Base-by-base conservation (phyloP, 2,797 vertebrate species). In the Malurus leucopterus region DNA sequence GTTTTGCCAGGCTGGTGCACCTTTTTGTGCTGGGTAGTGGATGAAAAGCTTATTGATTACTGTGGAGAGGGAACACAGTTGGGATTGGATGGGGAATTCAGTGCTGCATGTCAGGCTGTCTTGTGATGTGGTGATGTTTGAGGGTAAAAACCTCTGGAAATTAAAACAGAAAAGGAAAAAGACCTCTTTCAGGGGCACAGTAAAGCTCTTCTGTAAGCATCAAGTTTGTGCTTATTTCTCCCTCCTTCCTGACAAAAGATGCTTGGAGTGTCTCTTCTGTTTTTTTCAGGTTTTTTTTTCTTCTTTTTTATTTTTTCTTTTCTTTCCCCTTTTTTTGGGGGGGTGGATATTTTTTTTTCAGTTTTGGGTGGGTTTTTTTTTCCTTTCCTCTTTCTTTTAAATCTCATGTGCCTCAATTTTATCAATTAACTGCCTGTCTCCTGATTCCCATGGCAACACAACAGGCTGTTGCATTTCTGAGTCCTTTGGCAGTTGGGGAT, bases 381-480 rank as follows among this genome's bases (percentile, higher is more conserved):
- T 40, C 21, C 10, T 67, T 40, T 40, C 15, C 10, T 44, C 27
- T 65, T 67, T 77, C 34, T 73, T 86, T 58, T 47, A 58, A 59
- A 53, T 73, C 32, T 49, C 59, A 61, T 53, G 44, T 74, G 88
- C 50, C 36, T 83, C 71, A 69, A n/a, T 93, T 94, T 91, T 84
- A 86, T 75, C 82, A 89, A 74, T 89, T 88, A 91, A 44, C 86
- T 80, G 81, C 81, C 85, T 68, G 83, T 93, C 92, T 93, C 57
- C 83, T 23, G 61, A 58, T 94, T 85, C 36, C 95, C 94, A 94
- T 94, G 84, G 94, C 87, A 94, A 94, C 94, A 30, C 83, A 55
- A 41, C 70, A 67, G 87, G 78, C 88, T 75, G 57, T 49, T 83
- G 90, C 51, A 14, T 84, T 94, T 86, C 77, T 90, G 92, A 54